Base-by-base conservation (phyloP, 2,113 vertebrate species). In the Podarcis muralis region DNA sequence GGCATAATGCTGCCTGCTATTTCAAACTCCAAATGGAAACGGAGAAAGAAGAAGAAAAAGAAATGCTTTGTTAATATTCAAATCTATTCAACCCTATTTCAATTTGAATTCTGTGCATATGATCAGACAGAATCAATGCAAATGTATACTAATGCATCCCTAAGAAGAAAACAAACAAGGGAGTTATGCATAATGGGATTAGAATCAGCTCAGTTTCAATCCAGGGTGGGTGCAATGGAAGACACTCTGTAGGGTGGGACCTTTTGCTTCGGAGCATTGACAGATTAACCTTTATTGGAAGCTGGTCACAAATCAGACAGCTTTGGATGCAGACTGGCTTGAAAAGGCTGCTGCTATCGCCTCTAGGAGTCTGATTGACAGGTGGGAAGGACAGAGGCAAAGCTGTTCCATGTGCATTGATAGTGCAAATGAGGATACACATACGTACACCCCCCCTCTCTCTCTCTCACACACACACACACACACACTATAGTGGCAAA, bases 71-170 rank as follows among this genome's bases (percentile, higher is more conserved):
- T 97, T 96, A 97, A 96, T 95, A 97, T 97, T 96, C 96, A 97
- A 96, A 97, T 97, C 84, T 94, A 96, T 96, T 96, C 96, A 91
- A 94, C 92, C 93, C 94, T 90, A 88, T 95, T 97, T 96, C 96
- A 95, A 95, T 97, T 90, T 96, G 96, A 97, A 97, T 96, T 96
- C 96, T 92, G 81, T 96, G 97, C 96, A 96, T 97, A 96, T 79
- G 85, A 96, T 96, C 95, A 96, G 95, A 96, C 95, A 94, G 95
- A 95, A 96, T 86, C 92, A 95, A 97, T 97, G 97, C 96, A 97
- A 97, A 97, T 97, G 92, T 89, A 93, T 93, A 96, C 95, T 96
- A 97, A 97, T 87, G 92, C 95, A 96, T 93, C 97, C 96, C 94
- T 92, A 97, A 69, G 94, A 96, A 95, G 95, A 57, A 94, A 97